Evolutionary conservation across 2,113 vertebrate species (phyloP).

Genomic region (Triplophysa tibetana): DNA sequence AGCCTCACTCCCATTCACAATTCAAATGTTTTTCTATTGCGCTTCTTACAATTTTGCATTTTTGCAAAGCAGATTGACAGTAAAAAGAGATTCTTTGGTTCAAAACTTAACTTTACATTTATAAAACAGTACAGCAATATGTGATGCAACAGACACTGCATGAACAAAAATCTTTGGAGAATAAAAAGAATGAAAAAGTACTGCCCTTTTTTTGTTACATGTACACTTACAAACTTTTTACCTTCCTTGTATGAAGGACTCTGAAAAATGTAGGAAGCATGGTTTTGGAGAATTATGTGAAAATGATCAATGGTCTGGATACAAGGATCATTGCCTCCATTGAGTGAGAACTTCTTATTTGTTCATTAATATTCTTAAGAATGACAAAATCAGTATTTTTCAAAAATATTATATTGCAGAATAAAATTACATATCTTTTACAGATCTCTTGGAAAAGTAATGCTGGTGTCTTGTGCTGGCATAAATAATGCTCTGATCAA

Average conservation of each 20-base stretch:
- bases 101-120: no score
- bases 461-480: not conserved
- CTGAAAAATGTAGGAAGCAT: not conserved
- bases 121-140: no score
- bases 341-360: not conserved
- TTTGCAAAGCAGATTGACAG: no score
- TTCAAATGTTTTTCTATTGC: no score
- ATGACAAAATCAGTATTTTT: no score
- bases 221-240: not conserved
- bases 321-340: not conserved
- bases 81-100: no score
- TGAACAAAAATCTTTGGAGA: no score
- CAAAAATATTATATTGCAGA: no score
- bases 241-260: not conserved
- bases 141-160: not conserved
- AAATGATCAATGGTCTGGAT: not conserved
- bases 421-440: not conserved
- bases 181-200: not conserved
- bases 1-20: no score
- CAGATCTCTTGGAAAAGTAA: slow-evolving; percentile 5
- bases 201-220: not conserved
- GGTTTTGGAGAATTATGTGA: slow-evolving; percentile 5
- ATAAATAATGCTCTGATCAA: not conserved
- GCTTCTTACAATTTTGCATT: no score
- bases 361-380: not conserved